These are phyloP conservation scores for Eumaeus atala DNA, from an alignment of 1,140 invertebrate species.

Conservation along the genomic window DNA sequence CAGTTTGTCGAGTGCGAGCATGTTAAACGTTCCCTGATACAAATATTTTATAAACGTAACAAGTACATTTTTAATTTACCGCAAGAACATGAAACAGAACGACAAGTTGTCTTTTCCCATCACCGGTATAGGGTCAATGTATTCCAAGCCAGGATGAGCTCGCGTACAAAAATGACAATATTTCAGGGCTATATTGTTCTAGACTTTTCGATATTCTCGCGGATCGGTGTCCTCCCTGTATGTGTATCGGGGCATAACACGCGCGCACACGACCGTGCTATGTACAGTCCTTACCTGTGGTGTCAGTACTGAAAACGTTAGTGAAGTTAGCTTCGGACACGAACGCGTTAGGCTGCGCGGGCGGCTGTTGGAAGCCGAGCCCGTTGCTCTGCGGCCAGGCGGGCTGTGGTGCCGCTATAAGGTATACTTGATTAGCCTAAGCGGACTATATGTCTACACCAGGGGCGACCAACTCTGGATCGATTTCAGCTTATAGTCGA, in stretches of 20 bases:
- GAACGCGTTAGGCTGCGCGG: slow-evolving; percentile 79
- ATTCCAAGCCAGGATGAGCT: no score
- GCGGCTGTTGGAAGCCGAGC: slow-evolving; percentile 69
- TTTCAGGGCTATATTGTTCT: neutral
- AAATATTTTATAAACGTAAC: no score
- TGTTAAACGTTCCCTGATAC: no score
- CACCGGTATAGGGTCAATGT: no score
- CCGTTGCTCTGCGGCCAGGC: slow-evolving; percentile 59
- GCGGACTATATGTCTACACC: neutral
- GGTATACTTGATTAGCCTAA: neutral
- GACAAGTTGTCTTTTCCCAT: no score
- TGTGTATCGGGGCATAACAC: neutral
- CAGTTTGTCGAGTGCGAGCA: slow-evolving; percentile 14
- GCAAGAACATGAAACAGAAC: no score
- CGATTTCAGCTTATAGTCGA: no score
- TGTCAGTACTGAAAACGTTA: slow-evolving; percentile 86
- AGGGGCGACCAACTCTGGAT: no score
- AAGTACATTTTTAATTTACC: no score
- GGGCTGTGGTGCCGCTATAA: slow-evolving; percentile 35
- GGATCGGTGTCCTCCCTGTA: no score
- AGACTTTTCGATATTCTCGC: neutral
- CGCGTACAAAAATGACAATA: no score
- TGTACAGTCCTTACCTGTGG: slow-evolving; percentile 76
- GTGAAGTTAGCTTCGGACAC: slow-evolving; percentile 90
- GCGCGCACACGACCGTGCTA: slow-evolving; percentile 28